These are phyloP conservation scores for Aulostomus chinensis DNA, from an alignment of 2,797 vertebrate species.

Conservation along the genomic window DNA sequence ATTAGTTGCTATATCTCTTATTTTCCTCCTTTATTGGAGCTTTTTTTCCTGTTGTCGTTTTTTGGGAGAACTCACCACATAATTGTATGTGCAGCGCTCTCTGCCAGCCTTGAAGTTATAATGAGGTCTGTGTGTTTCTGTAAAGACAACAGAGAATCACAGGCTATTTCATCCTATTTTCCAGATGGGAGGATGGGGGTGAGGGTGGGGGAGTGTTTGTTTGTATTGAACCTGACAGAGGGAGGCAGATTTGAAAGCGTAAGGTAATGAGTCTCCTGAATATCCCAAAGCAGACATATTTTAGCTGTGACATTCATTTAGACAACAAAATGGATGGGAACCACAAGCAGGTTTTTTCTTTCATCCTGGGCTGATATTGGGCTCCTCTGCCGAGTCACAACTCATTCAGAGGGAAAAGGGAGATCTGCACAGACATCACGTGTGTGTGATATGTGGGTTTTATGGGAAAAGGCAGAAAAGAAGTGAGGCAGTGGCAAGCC, in stretches of 20 bases:
- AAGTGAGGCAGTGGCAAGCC: constrained; percentile 21
- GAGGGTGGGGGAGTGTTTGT: constrained; percentile 55
- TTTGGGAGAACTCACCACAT: constrained; percentile 62
- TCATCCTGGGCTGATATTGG: constrained; percentile 13
- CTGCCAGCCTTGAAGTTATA: constrained; percentile 81
- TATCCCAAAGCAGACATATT: constrained; percentile 71
- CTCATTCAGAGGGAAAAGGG: constrained; percentile 11
- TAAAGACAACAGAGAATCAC: constrained; percentile 72
- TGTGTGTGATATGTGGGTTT: constrained; percentile 35
- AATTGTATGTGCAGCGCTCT: constrained; percentile 75
- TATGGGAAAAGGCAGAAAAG: constrained; percentile 40
- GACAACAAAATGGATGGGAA: constrained; percentile 67
- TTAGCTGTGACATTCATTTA: constrained; percentile 73
- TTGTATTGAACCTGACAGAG: constrained; percentile 76
- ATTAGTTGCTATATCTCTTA: constrained; percentile 69
- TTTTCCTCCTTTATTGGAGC: constrained; percentile 39
- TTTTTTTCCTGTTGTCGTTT: constrained; percentile 51
- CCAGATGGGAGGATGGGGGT: constrained; percentile 45
- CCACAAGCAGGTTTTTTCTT: constrained; percentile 34
- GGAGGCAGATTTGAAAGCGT: constrained; percentile 67
- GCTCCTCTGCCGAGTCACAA: not conserved
- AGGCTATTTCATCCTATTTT: constrained; percentile 74
- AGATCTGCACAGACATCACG: no score
- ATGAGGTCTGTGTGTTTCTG: constrained; percentile 78
- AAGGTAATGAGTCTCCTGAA: constrained; percentile 72